Conservation (phyloP, 2,888 invertebrate species). For the Tachina fera region DNA sequence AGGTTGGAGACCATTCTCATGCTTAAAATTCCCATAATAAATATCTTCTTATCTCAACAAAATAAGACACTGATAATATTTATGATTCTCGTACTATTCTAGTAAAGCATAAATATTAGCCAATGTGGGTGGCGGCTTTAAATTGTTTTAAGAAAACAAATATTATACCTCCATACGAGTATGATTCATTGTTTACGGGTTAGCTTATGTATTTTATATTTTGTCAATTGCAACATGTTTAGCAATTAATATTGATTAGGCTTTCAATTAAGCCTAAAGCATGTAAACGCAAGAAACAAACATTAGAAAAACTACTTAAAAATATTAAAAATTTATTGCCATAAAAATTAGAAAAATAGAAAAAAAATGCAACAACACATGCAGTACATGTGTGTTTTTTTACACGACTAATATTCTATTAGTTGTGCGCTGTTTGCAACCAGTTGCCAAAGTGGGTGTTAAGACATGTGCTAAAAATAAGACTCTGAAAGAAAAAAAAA, state of each 20-base stretch:
- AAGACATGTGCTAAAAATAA: slow-evolving; percentile 62
- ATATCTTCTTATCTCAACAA: no score
- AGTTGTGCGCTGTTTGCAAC: slow-evolving; percentile 43
- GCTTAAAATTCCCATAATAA: no score
- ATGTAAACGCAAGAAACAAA: slow-evolving; percentile 35
- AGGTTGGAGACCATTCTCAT: no score
- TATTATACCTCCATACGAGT: no score
- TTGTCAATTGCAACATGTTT: slow-evolving; percentile 71
- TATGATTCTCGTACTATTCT: no score
- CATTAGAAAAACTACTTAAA: slow-evolving; percentile 56
- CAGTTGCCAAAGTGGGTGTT: slow-evolving; percentile 69
- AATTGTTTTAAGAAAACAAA: no score
- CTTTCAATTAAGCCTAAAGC: slow-evolving; percentile 67
- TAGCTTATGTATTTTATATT: slow-evolving; percentile 52
- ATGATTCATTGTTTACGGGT: slow-evolving; percentile 14
- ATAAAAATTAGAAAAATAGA: background rate
- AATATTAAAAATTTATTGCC: slow-evolving; percentile 4
- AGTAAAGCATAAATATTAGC: no score
- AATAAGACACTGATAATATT: no score
- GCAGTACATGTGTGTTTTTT: background rate
- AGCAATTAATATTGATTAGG: slow-evolving; percentile 72
- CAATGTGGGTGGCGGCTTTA: no score
- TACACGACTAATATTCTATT: slow-evolving; percentile 19
- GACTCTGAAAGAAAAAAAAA: background rate
- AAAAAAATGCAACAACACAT: background rate